Evolutionary conservation across 2,888 invertebrate species (phyloP), one percentile per base, ranked within the genome.

Genomic region (Apamea anceps): DNA sequence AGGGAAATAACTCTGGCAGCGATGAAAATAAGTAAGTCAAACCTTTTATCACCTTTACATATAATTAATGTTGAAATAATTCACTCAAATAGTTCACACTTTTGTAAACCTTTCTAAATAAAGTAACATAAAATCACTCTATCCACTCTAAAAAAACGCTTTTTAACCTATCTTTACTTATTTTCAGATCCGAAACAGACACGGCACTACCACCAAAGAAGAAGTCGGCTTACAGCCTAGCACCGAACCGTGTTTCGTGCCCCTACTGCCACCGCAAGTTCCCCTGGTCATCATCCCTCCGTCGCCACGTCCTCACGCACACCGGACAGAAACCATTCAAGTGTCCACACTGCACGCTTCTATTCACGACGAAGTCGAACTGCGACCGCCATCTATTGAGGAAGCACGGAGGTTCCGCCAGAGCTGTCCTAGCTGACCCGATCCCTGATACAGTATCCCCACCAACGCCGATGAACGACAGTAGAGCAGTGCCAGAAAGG

Each of bases 261-360:
- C 99, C 99, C 0, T 99, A 99, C 92, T 99, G 99, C 95, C 98
- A 98, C 90, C 97, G 99, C 65, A 99, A 99, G 93, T 99, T 99
- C 95, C 99, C 99, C 0, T 99, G 99, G 99, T 98, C 99, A 0
- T 99, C 99, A 51, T 99, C 99, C 0, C 97, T 99, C 48, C 98
- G 99, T n/a, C 98, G 99, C 18, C 99, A 99, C 94, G 98, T 99
- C 62, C 96, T 99, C 12, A 99, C 99, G 0, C 99, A 99, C 94
- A 99, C 99, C 0, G 99, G 98, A 3, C 99, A 99, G 93, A 99
- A 99, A 93, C 99, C 99, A 0, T 99, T 98, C 97, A 99, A 99
- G 93, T 99, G 99, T 94, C 98, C 98, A 0, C 98, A 99, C 91
- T 99, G 99, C 93, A 98, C 99, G 0, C 97, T 99, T 15, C 98